Evolutionary conservation across 2,113 vertebrate species (phyloP).

Genomic region (western clawed frog (Xenopus tropicalis)): UCB_Xtro_10.0 CM004443.2:30860001-30860500

Average conservation of each 20-base stretch:
- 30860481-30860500: not conserved
- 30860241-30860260: slow-evolving; percentile 36
- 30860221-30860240: not conserved
- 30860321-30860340: slow-evolving; percentile 40
- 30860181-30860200: slow-evolving; percentile 19
- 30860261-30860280: slow-evolving; percentile 20
- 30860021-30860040: not conserved
- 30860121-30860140: not conserved
- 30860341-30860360: slow-evolving; percentile 42
- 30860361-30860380: slow-evolving; percentile 33
- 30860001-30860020: not conserved
- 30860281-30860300: slow-evolving; percentile 23
- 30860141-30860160: not conserved
- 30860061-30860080: no score
- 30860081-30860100: not conserved
- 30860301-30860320: slow-evolving; percentile 19
- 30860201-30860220: not conserved
- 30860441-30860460: slow-evolving; percentile 6
- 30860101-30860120: not conserved
- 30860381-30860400: slow-evolving; percentile 28
- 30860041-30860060: no score
- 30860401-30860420: slow-evolving; percentile 36
- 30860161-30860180: not conserved
- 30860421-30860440: slow-evolving; percentile 8
- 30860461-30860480: not conserved